Base-by-base conservation (phyloP, 2,888 invertebrate genomes). In the Dicycla oo region DNA sequence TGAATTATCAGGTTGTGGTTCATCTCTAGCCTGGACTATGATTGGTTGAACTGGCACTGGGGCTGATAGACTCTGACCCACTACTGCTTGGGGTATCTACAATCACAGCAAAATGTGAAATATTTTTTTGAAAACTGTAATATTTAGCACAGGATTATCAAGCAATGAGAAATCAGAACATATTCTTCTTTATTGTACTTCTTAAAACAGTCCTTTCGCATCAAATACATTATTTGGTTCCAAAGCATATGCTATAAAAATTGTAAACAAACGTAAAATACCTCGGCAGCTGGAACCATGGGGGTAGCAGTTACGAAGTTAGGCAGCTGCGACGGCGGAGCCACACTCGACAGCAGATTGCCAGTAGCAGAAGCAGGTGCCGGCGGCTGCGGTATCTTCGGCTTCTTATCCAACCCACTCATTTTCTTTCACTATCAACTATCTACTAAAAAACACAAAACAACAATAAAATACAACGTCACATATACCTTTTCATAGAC, bases 241-340 rank as follows among this genome's bases (percentile, higher is more conserved):
- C 23, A 75, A 73, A 73, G 49, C 57, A 18, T 62, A 74, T n/a
- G 60, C 7, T 53, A 7, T 26, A 34, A 15, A 53, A 54, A 11
- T 43, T 61, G 63, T 79, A 71, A 79, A 71, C 62, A 78, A 82
- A 57, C n/a, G 26, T 45, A n/a, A 71, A 43, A 45, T 71, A 72
- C 82, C 71, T 81, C 84, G 6, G 51, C 60, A 81, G 87, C 69
- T 68, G 81, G 73, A 34, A 86, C 73, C n/a, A 88, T 77, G 20
- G 90, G 87, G 56, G 96, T 92, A 73, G 85, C 86, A 54, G 96
- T 96, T 20, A 97, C 94, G 75, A 97, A 97, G 90, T 97, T 97
- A 0, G 97, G 97, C 56, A 97, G 93, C 83, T 97, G 97, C 40
- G 97, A 95, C 0, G 97, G 97, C 8, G 97, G 97, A 58, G 97